Percentiles rank a stretch among this genome's conserved stretches.
Conservation (phyloP, 2,888 invertebrate species). For the Prosapia bicincta region DNA sequence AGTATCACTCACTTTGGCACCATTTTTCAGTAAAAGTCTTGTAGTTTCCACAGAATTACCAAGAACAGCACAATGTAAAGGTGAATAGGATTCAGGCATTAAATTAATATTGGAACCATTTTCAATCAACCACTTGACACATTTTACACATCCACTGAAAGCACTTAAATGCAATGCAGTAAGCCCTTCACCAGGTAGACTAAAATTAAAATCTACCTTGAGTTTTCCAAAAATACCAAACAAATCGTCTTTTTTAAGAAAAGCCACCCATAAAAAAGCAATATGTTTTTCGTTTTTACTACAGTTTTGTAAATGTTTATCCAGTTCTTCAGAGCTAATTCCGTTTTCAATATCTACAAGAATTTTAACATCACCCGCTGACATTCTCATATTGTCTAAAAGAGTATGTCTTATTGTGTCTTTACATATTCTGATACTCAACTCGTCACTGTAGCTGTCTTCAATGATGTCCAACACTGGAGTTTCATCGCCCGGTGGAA, state of each 20-base stretch:
- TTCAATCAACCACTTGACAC: slow-evolving; percentile 64
- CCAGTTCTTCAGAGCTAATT: slow-evolving; percentile 53
- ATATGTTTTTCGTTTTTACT: slow-evolving; percentile 17
- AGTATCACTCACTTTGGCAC: slow-evolving; percentile 72
- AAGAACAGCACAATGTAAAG: slow-evolving; percentile 87
- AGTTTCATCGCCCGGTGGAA: slow-evolving; percentile 18
- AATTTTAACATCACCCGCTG: slow-evolving; percentile 62
- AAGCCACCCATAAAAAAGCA: slow-evolving; percentile 70
- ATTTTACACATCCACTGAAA: slow-evolving; percentile 71
- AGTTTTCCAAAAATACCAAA: slow-evolving; percentile 58
- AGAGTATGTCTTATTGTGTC: slow-evolving; percentile 71
- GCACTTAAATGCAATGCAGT: slow-evolving; percentile 71
- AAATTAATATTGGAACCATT: slow-evolving; percentile 67
- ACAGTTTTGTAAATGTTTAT: neutral
- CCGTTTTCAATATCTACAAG: slow-evolving; percentile 72
- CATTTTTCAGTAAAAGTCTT: slow-evolving; percentile 68
- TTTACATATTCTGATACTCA: slow-evolving; percentile 46
- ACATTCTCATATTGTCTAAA: slow-evolving; percentile 67
- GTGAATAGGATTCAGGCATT: slow-evolving; percentile 68
- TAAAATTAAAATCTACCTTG: slow-evolving; percentile 69
- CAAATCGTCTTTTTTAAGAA: slow-evolving; percentile 64
- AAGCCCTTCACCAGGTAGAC: slow-evolving; percentile 65
- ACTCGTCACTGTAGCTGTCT: slow-evolving; percentile 37
- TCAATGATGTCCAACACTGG: slow-evolving; percentile 15
- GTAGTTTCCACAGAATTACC: slow-evolving; percentile 80